Percentiles rank a stretch among this genome's conserved stretches.
Evolutionary conservation across 2,888 invertebrate genomes (phyloP).

Genomic region (Hermaeophaga mercurialis): DNA sequence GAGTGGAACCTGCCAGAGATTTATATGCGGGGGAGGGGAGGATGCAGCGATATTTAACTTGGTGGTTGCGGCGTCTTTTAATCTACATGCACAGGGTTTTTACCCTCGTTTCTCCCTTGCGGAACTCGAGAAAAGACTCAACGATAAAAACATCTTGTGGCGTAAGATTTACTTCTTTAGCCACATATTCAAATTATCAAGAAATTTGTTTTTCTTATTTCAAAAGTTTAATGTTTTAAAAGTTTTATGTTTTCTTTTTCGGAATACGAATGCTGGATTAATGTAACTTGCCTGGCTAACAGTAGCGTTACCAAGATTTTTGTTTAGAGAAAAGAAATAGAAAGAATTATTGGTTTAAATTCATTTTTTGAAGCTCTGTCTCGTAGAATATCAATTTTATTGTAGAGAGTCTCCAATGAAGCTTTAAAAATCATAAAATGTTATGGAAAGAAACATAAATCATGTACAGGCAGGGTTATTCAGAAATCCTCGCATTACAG

Average conservation of each 20-base stretch:
- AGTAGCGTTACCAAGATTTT: constrained; percentile 12
- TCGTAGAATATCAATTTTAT: no score
- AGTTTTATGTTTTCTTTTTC: constrained; percentile 41
- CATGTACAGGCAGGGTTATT: no score
- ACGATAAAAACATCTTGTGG: constrained; percentile 61
- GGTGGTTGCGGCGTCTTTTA: constrained; percentile 56
- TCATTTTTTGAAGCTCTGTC: no score
- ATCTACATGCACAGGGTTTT: constrained; percentile 59
- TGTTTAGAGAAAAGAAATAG: background rate
- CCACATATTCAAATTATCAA: constrained; percentile 62
- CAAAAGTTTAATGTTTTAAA: constrained; percentile 52
- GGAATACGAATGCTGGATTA: constrained; percentile 36
- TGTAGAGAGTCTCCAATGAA: no score
- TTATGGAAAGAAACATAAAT: no score
- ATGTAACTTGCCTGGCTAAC: constrained; percentile 27
- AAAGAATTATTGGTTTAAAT: no score
- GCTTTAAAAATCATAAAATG: no score
- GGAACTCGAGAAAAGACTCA: constrained; percentile 54
- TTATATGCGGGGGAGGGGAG: constrained; percentile 50
- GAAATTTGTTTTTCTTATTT: constrained; percentile 60
- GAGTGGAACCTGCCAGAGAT: constrained; percentile 57
- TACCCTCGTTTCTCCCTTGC: constrained; percentile 53
- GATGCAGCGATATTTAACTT: constrained; percentile 58
- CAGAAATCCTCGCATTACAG: no score
- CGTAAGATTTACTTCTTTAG: constrained; percentile 59